phyloP scores from a whole-genome alignment of 2,797 vertebrate species.

The Hafferia zeledoni region DNA sequence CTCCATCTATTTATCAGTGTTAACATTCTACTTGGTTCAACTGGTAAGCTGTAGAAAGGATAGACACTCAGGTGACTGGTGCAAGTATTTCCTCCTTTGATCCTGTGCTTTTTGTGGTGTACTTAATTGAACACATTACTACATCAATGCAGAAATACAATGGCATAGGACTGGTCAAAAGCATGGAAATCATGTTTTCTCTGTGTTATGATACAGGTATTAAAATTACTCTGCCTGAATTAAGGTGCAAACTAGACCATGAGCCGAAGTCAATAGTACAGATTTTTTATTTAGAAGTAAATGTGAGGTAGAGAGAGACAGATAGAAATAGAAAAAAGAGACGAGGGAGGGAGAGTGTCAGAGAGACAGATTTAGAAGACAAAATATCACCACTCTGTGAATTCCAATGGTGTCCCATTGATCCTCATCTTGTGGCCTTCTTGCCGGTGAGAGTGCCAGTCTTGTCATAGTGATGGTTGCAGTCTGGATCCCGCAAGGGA shows the following conservation, averaged over 20 bases:
- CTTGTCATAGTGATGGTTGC: background rate
- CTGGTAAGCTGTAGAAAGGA: background rate
- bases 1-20: background rate
- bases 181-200: background rate
- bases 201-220: background rate
- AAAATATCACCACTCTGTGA: background rate
- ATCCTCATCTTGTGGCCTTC: background rate
- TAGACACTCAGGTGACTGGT: background rate
- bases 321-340: background rate
- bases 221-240: background rate
- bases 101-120: background rate
- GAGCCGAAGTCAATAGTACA: background rate
- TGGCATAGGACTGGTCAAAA: background rate
- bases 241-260: background rate
- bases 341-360: no score
- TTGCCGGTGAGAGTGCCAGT: background rate
- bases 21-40: constrained; percentile 8
- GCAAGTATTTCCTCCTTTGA: background rate
- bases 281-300: background rate
- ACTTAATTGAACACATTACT: background rate
- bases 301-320: background rate
- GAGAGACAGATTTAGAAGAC: background rate
- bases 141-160: background rate
- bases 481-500: background rate
- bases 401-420: background rate